phyloP scores from a whole-genome alignment of 2,888 invertebrate genomes.

The Tridacna gigas region DNA sequence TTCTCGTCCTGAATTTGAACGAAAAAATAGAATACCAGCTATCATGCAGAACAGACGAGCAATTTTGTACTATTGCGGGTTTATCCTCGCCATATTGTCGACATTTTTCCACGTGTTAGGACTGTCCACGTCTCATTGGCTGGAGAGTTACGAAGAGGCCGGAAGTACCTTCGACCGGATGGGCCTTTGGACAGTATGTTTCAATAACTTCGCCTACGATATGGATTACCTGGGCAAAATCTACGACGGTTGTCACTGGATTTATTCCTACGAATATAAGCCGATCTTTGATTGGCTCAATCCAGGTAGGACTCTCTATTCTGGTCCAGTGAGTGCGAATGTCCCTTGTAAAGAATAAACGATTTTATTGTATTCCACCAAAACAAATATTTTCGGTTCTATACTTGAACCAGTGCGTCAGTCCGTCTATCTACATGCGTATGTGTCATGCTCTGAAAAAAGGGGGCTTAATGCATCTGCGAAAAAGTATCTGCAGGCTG shows the following conservation, averaged over 20 bases:
- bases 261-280: conserved; percentile 98
- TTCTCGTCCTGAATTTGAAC: too few relatives aligned
- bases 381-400: too few relatives aligned
- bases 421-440: too few relatives aligned
- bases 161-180: conserved; percentile 90
- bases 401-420: too few relatives aligned
- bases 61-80: conserved; percentile 37
- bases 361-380: too few relatives aligned
- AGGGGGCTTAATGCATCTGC: too few relatives aligned
- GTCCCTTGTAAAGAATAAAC: too few relatives aligned
- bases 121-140: conserved; percentile 76
- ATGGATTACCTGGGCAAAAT: conserved; percentile 93
- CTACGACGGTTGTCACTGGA: conserved; percentile 99
- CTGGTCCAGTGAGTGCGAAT: too few relatives aligned
- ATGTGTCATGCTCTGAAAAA: too few relatives aligned
- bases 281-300: conserved; percentile 95
- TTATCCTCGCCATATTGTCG: conserved; percentile 38
- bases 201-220: conserved; percentile 94
- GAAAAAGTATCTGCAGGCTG: too few relatives aligned
- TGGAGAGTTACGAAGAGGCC: conserved; percentile 70
- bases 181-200: conserved; percentile 91
- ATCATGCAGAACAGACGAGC: not conserved
- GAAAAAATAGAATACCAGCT: not conserved
- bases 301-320: conserved; percentile 88
- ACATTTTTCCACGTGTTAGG: conserved; percentile 62